Conservation (phyloP, 30 jellyfish, hydroid and myxozoan genomes). For the Mastigias papua region DNA sequence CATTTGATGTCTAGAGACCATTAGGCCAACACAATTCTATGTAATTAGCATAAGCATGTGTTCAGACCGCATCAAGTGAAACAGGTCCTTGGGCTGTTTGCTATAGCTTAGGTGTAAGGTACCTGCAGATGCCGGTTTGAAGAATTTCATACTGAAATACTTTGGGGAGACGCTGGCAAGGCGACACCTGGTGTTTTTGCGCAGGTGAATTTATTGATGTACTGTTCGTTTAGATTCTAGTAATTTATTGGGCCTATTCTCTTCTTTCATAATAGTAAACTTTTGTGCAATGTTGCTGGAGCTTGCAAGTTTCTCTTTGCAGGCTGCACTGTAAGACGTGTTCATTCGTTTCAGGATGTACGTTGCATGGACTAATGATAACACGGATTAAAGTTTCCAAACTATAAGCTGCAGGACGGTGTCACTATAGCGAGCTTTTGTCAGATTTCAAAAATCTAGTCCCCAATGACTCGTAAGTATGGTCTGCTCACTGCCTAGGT, state of each 20-base stretch:
- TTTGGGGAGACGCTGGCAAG: neutral
- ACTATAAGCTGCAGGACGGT: too few relatives aligned
- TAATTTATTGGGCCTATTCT: constrained; percentile 18
- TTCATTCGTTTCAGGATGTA: too few relatives aligned
- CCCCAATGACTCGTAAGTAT: neutral
- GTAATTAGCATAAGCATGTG: too few relatives aligned
- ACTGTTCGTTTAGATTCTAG: neutral
- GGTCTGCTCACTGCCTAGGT: neutral
- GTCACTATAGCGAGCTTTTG: too few relatives aligned
- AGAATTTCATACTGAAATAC: neutral
- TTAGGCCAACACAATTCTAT: too few relatives aligned
- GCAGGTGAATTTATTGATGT: constrained; percentile 63
- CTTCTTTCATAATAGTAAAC: constrained; percentile 22
- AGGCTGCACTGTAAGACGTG: too few relatives aligned
- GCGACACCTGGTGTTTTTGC: constrained; percentile 48
- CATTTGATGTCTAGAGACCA: too few relatives aligned
- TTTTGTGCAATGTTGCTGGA: neutral
- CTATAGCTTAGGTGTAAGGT: neutral
- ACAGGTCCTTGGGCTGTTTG: neutral
- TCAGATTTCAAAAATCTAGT: neutral
- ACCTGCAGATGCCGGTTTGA: neutral
- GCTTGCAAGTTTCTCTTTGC: neutral
- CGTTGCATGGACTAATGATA: too few relatives aligned
- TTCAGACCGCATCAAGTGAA: too few relatives aligned
- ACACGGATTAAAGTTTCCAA: too few relatives aligned